A percentile compares a stretch with the other conserved stretches of the same genome.
Conservation (phyloP, 1,140 invertebrate species). For the Saxidomus purpurata region DNA sequence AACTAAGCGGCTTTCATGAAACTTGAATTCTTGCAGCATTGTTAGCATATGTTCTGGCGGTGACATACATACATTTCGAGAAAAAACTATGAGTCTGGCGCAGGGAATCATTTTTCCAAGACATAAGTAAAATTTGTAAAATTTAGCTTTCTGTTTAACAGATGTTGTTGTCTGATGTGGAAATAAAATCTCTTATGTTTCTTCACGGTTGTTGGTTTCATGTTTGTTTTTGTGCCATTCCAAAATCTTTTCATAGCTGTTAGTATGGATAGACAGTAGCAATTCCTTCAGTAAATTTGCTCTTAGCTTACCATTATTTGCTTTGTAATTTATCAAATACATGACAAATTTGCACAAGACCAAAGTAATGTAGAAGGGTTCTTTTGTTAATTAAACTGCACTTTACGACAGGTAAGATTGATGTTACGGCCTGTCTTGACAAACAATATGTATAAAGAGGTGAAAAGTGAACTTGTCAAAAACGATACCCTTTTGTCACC, state of each 20-base stretch:
- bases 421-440: neutral
- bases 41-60: neutral
- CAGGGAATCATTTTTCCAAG: neutral
- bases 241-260: neutral
- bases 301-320: neutral
- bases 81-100: neutral
- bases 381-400: neutral
- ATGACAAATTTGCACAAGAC: neutral
- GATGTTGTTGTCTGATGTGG: neutral
- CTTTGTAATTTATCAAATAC: neutral
- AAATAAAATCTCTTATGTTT: neutral
- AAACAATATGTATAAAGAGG: neutral
- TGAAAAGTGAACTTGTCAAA: neutral
- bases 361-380: neutral
- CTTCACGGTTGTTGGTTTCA: neutral
- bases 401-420: neutral
- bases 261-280: neutral
- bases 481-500: neutral
- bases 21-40: neutral
- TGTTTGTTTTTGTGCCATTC: neutral
- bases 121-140: no score
- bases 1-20: neutral
- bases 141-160: conserved; percentile 13
- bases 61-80: neutral
- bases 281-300: neutral